phyloP scores from a whole-genome alignment of 2,797 vertebrate species.

The Aeoliscus strigatus region DNA sequence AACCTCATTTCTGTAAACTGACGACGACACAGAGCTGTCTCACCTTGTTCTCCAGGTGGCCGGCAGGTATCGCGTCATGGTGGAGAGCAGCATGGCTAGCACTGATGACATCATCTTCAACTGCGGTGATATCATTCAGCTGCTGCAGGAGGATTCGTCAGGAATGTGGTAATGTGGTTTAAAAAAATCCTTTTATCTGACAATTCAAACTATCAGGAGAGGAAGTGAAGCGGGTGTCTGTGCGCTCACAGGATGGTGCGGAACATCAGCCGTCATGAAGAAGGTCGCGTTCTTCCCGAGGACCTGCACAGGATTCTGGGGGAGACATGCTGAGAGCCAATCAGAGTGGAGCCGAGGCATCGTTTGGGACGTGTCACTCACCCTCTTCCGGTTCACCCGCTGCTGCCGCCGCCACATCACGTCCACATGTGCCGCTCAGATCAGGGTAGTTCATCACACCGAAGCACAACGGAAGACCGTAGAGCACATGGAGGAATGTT shows the following conservation, averaged over 20 bases:
- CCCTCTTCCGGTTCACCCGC: too few relatives aligned
- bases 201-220: neutral
- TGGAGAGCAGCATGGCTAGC: slow-evolving; percentile 80
- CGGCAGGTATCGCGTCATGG: slow-evolving; percentile 83
- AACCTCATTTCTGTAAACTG: too few relatives aligned
- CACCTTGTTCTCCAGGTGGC: slow-evolving; percentile 71
- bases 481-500: too few relatives aligned
- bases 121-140: slow-evolving; percentile 83
- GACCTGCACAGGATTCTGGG: slow-evolving; percentile 84
- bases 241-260: slow-evolving; percentile 77
- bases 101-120: slow-evolving; percentile 86
- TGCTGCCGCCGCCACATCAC: too few relatives aligned
- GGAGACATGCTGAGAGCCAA: slow-evolving; percentile 62
- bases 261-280: slow-evolving; percentile 85
- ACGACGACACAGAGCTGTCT: too few relatives aligned
- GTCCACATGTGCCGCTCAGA: too few relatives aligned
- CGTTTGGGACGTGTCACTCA: too few relatives aligned
- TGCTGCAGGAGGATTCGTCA: slow-evolving; percentile 78
- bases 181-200: neutral
- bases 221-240: neutral
- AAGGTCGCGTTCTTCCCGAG: slow-evolving; percentile 79
- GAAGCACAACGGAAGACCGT: too few relatives aligned
- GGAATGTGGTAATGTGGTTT: slow-evolving; percentile 78
- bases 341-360: too few relatives aligned
- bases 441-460: too few relatives aligned